Base-by-base conservation (phyloP, 2,888 invertebrate genomes). In the Acronicta aceris region DNA sequence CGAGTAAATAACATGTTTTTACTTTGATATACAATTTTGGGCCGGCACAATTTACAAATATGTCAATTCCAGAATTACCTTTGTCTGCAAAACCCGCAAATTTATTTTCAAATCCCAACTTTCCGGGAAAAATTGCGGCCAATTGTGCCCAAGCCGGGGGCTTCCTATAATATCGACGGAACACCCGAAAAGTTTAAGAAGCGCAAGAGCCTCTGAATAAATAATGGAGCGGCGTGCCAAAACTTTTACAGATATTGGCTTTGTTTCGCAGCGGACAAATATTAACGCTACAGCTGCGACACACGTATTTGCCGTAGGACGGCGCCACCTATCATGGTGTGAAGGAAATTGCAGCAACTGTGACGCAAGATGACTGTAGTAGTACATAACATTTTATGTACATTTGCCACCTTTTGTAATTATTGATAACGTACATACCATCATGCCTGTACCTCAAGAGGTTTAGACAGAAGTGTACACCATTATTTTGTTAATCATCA, bases 241-340 rank as follows among this genome's bases (percentile, higher is more conserved):
- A 91, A 91, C 86, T 91, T 91, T 88, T 87, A 85, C 86, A 84
- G 87, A 89, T 91, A 91, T 92, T 90, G 88, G 88, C 83, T 85
- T 87, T 89, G 88, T 91, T 90, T 87, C 80, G 76, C 75, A 82
- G 73, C 82, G 81, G 80, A 81, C 85, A 86, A 86, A 89, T 89
- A 87, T 87, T 86, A 87, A 82, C 81, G 84, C 71, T 71, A 79
- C 91, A 90, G 87, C 87, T 90, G 89, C 71, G 86, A 74, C 83
- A 76, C 73, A 74, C 77, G 71, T 70, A 72, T 65, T 66, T 72
- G 63, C 65, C 60, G 63, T 38, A 60, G 62, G 60, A 60, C 58
- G 59, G 51, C 51, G 41, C 27, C 58, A 2, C 49, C 50, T 56
- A 59, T 61, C 64, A 65, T 62, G 25, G 43, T 27, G 54, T 27